phyloP scores from a whole-genome alignment of 2,113 vertebrate genomes.

The Mormoops blainvillei region DNA sequence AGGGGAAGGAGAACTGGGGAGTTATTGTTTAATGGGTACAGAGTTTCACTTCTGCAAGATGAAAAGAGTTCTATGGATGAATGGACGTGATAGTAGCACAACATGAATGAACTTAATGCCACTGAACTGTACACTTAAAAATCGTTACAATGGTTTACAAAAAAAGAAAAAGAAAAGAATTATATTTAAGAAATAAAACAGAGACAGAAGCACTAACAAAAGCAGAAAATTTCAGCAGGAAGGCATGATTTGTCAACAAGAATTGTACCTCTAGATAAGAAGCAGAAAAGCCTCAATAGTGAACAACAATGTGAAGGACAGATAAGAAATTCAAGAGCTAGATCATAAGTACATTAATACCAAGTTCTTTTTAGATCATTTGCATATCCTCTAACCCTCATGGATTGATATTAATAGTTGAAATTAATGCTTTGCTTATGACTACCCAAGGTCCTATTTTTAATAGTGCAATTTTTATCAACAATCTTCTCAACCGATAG shows the following conservation, averaged over 20 bases:
- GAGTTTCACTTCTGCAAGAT: not conserved
- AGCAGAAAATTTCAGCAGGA: not conserved
- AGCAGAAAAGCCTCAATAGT: not conserved
- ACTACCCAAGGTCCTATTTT: not conserved
- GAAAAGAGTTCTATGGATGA: not conserved
- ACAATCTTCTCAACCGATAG: not conserved
- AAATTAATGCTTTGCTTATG: not conserved
- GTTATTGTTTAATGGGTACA: not conserved
- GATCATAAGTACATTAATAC: not conserved
- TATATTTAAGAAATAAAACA: slow-evolving; percentile 19
- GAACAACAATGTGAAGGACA: not conserved
- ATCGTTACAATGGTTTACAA: not conserved
- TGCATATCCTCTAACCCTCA: not conserved
- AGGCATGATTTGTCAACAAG: not conserved
- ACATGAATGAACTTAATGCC: not conserved
- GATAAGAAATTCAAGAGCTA: not conserved
- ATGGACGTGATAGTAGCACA: not conserved
- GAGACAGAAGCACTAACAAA: not conserved
- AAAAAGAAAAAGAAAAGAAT: not conserved
- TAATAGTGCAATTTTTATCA: not conserved
- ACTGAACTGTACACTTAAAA: not conserved
- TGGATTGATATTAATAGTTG: not conserved
- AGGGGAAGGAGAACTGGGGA: not conserved
- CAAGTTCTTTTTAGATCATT: not conserved
- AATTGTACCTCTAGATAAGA: not conserved